phyloP scores from a whole-genome alignment of 1,140 invertebrate species.

The Lepeophtheirus salmonis region DNA sequence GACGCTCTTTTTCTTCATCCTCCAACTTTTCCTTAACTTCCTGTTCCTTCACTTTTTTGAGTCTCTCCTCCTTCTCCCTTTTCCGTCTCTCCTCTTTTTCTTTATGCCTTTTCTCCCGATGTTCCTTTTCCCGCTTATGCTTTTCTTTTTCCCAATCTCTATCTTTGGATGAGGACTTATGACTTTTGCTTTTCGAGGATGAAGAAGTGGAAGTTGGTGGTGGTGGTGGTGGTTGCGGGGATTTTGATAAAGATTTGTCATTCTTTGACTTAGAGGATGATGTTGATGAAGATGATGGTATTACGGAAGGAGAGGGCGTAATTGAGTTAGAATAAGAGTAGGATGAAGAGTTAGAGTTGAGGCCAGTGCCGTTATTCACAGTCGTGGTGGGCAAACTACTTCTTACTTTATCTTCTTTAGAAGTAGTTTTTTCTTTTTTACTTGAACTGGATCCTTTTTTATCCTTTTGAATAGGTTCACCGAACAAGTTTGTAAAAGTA shows the following conservation, averaged over 20 bases:
- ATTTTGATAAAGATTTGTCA: conserved; percentile 3
- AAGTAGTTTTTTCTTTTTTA: not conserved
- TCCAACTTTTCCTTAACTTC: not conserved
- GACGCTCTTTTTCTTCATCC: not conserved
- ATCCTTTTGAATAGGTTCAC: conserved; percentile 6
- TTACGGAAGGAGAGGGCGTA: too few relatives aligned
- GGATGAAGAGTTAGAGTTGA: too few relatives aligned
- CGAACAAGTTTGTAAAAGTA: conserved; percentile 3
- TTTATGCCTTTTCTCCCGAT: not conserved
- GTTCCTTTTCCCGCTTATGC: not conserved
- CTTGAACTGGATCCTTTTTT: not conserved
- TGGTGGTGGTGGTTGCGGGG: not conserved
- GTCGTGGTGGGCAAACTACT: too few relatives aligned
- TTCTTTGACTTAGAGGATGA: not conserved
- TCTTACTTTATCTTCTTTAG: not conserved
- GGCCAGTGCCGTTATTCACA: too few relatives aligned
- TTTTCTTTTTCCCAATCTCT: not conserved
- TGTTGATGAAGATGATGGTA: too few relatives aligned
- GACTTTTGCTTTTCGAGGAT: not conserved
- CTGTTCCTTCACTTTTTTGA: not conserved
- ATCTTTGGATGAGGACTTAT: conserved; percentile 8
- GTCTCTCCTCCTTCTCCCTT: not conserved
- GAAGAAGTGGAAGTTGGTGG: not conserved
- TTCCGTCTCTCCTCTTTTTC: not conserved
- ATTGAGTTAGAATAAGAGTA: too few relatives aligned